phyloP scores from a whole-genome alignment of 1,140 invertebrate genomes.

The Mycetomoellerius zeteki region DNA sequence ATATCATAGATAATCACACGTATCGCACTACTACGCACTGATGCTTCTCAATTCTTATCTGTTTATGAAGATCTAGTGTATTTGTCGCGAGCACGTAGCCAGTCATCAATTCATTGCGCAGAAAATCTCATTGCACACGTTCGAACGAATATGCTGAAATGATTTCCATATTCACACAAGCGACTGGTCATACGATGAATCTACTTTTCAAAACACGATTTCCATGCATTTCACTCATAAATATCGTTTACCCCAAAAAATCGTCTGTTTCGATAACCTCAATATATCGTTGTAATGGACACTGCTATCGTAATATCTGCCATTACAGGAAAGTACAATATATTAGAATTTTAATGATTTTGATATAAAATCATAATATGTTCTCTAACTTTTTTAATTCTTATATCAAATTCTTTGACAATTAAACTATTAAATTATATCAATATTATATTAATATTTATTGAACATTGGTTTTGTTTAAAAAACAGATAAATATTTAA shows the following conservation, averaged over 20 bases:
- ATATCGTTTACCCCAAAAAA: slow-evolving; percentile 31
- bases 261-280: slow-evolving; percentile 3
- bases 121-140: slow-evolving; percentile 53
- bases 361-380: background rate
- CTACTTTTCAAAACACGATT: slow-evolving; percentile 26
- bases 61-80: slow-evolving; percentile 33
- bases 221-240: slow-evolving; percentile 25
- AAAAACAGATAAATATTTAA: background rate
- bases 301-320: background rate
- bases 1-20: slow-evolving; percentile 37
- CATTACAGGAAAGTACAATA: too few species aligned
- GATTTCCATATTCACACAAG: slow-evolving; percentile 55
- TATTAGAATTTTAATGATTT: background rate
- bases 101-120: slow-evolving; percentile 48
- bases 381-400: background rate
- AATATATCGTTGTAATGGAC: slow-evolving; percentile 21
- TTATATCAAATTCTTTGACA: background rate
- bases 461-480: background rate
- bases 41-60: slow-evolving; percentile 45
- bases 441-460: background rate
- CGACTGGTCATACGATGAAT: slow-evolving; percentile 24
- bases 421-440: too few species aligned
- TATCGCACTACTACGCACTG: background rate
- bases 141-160: slow-evolving; percentile 20
- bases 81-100: slow-evolving; percentile 13